phyloP scores from a whole-genome alignment of 2,888 invertebrate genomes.

The Nomada goodeniana region DNA sequence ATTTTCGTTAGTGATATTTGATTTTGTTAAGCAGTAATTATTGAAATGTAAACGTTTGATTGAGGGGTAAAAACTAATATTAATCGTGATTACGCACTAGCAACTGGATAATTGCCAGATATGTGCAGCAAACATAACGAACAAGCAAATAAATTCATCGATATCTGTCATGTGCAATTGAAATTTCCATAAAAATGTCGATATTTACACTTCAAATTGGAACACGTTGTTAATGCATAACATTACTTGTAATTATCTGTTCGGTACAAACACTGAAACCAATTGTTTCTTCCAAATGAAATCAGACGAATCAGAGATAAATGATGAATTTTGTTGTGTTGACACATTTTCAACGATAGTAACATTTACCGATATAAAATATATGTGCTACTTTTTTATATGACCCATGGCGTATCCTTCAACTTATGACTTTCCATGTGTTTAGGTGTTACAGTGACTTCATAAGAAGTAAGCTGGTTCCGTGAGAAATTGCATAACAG shows the following conservation, averaged over 20 bases:
- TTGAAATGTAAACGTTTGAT: neutral
- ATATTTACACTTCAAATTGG: neutral
- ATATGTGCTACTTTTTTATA: too few species aligned
- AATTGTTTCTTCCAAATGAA: too few species aligned
- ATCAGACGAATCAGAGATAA: too few species aligned
- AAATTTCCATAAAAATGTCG: neutral
- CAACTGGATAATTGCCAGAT: neutral
- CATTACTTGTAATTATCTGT: too few species aligned
- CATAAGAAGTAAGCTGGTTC: conserved; percentile 32
- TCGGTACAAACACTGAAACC: too few species aligned
- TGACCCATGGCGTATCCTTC: neutral
- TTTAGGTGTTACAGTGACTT: conserved; percentile 36
- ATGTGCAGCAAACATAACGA: neutral
- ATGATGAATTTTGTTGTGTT: too few species aligned
- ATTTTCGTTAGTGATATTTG: neutral
- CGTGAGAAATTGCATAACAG: conserved; percentile 14
- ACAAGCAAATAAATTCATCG: neutral
- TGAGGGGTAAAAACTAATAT: too few species aligned
- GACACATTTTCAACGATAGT: too few species aligned
- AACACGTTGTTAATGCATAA: neutral
- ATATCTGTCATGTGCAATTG: neutral
- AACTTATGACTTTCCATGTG: conserved; percentile 16
- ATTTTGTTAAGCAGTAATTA: neutral
- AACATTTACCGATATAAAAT: too few species aligned
- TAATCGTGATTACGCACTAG: too few species aligned